Evolutionary conservation across 2,113 vertebrate genomes (phyloP).

Genomic region (Amazona guildingii): DNA sequence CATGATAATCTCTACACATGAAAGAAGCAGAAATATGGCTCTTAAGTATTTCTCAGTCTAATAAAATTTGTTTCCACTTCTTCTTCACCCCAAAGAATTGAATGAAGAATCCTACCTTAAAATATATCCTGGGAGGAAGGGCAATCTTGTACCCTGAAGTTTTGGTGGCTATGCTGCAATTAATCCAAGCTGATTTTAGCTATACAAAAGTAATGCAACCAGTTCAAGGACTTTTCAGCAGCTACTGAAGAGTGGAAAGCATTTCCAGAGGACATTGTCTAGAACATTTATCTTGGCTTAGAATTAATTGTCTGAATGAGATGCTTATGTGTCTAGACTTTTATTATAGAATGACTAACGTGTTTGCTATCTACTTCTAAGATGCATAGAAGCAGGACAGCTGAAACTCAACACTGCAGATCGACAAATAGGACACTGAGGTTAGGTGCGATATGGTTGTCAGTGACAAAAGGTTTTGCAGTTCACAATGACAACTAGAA

Average conservation of each 20-base stretch:
- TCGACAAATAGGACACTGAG: not conserved
- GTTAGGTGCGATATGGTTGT: rapidly evolving
- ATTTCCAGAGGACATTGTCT: not conserved
- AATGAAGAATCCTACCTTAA: not conserved
- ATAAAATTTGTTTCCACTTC: not conserved
- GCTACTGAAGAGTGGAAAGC: not conserved
- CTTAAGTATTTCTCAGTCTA: not conserved
- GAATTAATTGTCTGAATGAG: not conserved
- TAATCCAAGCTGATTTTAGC: not conserved
- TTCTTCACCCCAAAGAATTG: not conserved
- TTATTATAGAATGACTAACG: not conserved
- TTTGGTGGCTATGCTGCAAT: not conserved
- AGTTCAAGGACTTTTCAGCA: not conserved
- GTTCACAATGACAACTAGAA: not conserved
- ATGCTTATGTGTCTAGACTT: not conserved
- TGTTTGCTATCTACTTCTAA: not conserved
- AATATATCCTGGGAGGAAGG: not conserved
- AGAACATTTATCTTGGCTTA: not conserved
- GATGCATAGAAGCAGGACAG: not conserved
- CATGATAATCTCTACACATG: not conserved
- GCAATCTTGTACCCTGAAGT: not conserved
- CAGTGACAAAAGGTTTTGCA: not conserved
- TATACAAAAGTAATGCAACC: not conserved
- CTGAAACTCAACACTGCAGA: not conserved
- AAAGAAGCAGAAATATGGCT: not conserved